phyloP scores from a whole-genome alignment of 2,113 vertebrate genomes.

The Rissa tridactyla region DNA sequence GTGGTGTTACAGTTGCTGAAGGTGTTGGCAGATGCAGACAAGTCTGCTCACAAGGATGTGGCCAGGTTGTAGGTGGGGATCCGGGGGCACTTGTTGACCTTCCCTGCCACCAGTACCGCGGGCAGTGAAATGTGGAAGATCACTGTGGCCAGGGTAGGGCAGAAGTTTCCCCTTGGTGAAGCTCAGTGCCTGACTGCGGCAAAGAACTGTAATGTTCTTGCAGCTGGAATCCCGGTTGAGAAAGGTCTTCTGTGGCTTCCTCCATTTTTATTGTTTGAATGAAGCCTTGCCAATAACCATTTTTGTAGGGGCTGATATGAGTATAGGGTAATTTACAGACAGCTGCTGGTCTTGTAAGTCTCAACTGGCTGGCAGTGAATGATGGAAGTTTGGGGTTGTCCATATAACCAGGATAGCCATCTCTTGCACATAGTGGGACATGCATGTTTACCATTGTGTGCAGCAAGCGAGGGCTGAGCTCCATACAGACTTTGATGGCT shows the following conservation, averaged over 20 bases:
- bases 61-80: background rate
- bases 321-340: background rate
- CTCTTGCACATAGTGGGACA: background rate
- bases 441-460: background rate
- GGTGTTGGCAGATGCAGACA: background rate
- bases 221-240: background rate
- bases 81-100: background rate
- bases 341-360: background rate
- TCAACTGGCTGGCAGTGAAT: background rate
- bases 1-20: background rate
- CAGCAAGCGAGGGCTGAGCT: background rate
- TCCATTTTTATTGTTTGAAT: background rate
- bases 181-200: background rate
- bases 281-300: background rate
- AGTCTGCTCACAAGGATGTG: background rate
- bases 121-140: background rate
- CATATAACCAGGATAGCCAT: background rate
- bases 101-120: fast-evolving
- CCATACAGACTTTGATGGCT: background rate
- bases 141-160: background rate
- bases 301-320: background rate
- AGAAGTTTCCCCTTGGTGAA: background rate
- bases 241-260: background rate
- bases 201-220: background rate
- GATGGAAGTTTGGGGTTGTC: background rate